Evolutionary conservation across 2,113 vertebrate species (phyloP), one percentile per base, ranked within the genome.

Genomic region (Tamias sibiricus): DNA sequence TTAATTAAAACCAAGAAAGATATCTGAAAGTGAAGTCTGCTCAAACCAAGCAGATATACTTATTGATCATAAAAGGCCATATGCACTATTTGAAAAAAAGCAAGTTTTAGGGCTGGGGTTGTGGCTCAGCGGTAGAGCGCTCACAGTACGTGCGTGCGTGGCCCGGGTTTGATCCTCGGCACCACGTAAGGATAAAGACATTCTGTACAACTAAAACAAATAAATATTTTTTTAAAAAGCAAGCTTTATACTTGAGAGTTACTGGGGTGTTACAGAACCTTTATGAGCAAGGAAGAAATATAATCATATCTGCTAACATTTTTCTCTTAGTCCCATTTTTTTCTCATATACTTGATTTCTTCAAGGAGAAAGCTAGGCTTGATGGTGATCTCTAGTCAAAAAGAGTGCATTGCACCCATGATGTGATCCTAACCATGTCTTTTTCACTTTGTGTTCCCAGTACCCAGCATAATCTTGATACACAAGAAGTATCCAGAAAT

Each of bases 1-100:
- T 87, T 80, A 92, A 88, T 94, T 17, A 95, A 91, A 30, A 93
- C 76, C 24, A 94, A 95, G 47, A 91, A 95, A 94, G 20, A 9
- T 79, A 87, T 22, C 37, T 88, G n/a, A 79, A 14, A 96, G 71
- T 54, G 71, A 88, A 96, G 14, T 92, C 47, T 49, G 28, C 64
- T 92, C n/a, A 95, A 91, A 86, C 35, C 40, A 95, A 84, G 37
- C 91, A 76, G 8, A 86, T 90, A 44, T 91, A 26, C 62, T 75
- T 9, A 40, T 71, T 93, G 69, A 93, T 82, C 69, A 74, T 87
- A 75, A 91, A 68, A 1, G 35, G 28, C 5, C 7, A 20, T 62
- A 9, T 80, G 76, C 57, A 5, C n/a, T 35, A 81, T 85, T 72
- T 6, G 28, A 69, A 16, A 69, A 69, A 81, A 17, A 90, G 4